Evolutionary conservation across 64 coral and sea anemone species (phyloP).

Genomic region (Montipora capricornis): DNA sequence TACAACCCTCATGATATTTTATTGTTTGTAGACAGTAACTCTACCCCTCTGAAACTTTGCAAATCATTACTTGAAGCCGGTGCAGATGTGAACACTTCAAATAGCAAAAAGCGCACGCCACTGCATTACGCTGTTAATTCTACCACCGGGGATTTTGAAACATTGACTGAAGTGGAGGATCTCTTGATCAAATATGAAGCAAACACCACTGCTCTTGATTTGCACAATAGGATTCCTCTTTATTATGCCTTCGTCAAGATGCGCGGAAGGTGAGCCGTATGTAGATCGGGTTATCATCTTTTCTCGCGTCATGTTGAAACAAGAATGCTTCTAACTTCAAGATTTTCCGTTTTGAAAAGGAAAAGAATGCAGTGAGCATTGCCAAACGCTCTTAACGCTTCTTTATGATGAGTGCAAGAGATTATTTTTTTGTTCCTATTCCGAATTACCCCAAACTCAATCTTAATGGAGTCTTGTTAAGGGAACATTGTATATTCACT

Average conservation of each 20-base stretch:
- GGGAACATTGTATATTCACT: too few species aligned
- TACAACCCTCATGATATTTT: background rate
- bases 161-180: constrained; percentile 79
- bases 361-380: too few species aligned
- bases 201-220: constrained; percentile 53
- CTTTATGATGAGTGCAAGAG: too few species aligned
- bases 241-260: constrained; percentile 94
- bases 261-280: background rate
- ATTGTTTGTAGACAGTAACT: constrained; percentile 62
- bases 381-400: too few species aligned
- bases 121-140: constrained; percentile 84
- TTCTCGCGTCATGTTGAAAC: too few species aligned
- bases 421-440: too few species aligned
- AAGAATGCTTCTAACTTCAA: too few species aligned
- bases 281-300: background rate
- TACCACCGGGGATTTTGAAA: constrained; percentile 88
- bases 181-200: constrained; percentile 80
- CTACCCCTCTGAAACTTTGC: constrained; percentile 68
- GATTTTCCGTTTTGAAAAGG: too few species aligned
- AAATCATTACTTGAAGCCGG: constrained; percentile 73
- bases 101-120: constrained; percentile 58
- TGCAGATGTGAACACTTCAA: constrained; percentile 71
- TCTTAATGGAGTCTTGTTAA: too few species aligned
- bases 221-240: constrained; percentile 69
- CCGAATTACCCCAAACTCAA: too few species aligned